phyloP scores from a whole-genome alignment of 2,797 vertebrate genomes.

The Taeniopygia guttata region DNA sequence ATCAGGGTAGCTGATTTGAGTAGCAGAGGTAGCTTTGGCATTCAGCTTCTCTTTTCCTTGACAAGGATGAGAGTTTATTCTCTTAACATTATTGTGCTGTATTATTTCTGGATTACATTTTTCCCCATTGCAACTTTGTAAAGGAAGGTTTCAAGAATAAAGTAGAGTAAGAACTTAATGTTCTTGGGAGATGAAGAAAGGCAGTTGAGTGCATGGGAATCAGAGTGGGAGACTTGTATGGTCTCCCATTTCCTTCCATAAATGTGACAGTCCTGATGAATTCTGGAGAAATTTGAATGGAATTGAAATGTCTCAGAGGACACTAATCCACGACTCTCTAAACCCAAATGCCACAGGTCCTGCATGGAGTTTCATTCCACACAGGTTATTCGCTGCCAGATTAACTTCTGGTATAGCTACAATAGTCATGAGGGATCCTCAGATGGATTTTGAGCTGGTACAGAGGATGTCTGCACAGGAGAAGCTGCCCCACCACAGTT shows the following conservation, averaged over 20 bases:
- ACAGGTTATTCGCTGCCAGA: accelerated
- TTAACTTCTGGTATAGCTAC: background rate
- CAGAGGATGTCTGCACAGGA: background rate
- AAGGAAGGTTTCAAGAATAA: background rate
- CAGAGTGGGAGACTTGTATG: background rate
- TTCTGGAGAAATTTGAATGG: background rate
- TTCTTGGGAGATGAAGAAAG: background rate
- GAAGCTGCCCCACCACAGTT: background rate
- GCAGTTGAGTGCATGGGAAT: background rate
- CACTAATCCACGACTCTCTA: background rate
- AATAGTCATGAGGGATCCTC: accelerated
- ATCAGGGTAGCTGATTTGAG: background rate
- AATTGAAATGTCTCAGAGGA: background rate
- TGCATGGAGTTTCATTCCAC: background rate
- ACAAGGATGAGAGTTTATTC: background rate
- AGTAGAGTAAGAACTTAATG: background rate
- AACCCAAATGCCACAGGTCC: background rate
- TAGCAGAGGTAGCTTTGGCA: background rate
- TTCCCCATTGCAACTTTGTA: background rate
- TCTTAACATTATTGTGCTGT: background rate
- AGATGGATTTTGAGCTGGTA: background rate
- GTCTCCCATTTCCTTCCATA: background rate
- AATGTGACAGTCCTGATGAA: background rate
- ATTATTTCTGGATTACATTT: background rate
- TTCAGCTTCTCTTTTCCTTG: background rate